Evolutionary conservation across 2,113 vertebrate genomes (phyloP).

Genomic region (Ammodytes dubius): DNA sequence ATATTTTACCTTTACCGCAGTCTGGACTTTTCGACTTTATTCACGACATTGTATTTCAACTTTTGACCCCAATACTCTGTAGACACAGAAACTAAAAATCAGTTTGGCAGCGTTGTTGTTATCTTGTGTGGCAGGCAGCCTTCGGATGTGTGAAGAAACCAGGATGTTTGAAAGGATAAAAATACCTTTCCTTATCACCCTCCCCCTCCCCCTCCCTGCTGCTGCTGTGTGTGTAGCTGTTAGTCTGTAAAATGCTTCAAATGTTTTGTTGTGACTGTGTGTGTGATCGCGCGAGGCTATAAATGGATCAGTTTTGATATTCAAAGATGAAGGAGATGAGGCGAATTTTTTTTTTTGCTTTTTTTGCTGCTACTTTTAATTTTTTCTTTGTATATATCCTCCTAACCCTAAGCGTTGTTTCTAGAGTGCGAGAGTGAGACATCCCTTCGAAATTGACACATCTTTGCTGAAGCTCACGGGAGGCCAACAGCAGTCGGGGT

Average conservation of each 20-base stretch:
- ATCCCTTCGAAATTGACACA: conserved; percentile 53
- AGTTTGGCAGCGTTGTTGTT: not conserved
- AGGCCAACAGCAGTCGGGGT: conserved; percentile 26
- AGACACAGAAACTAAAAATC: not conserved
- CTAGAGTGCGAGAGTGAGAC: conserved; percentile 13
- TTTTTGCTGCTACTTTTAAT: conserved; percentile 31
- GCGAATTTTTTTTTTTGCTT: conserved; percentile 5
- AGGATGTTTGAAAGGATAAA: conserved; percentile 17
- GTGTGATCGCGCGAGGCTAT: conserved; percentile 12
- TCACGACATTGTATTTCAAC: no score
- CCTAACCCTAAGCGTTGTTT: no score
- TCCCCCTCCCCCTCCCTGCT: no score
- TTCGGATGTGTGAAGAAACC: not conserved
- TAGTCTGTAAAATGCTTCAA: conserved; percentile 26
- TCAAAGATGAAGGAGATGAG: conserved; percentile 1
- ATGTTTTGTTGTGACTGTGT: conserved; percentile 46
- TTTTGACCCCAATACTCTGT: no score
- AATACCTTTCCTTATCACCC: not conserved
- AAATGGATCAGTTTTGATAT: conserved; percentile 48
- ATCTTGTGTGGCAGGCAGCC: not conserved
- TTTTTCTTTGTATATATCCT: no score
- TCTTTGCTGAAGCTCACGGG: conserved; percentile 50
- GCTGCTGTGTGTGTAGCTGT: conserved; percentile 21
- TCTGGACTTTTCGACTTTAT: no score
- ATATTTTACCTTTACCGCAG: no score